A percentile compares a stretch with the other conserved stretches of the same genome.
Evolutionary conservation across 2,888 invertebrate genomes (phyloP).

Genomic region (Melanargia galathea): DNA sequence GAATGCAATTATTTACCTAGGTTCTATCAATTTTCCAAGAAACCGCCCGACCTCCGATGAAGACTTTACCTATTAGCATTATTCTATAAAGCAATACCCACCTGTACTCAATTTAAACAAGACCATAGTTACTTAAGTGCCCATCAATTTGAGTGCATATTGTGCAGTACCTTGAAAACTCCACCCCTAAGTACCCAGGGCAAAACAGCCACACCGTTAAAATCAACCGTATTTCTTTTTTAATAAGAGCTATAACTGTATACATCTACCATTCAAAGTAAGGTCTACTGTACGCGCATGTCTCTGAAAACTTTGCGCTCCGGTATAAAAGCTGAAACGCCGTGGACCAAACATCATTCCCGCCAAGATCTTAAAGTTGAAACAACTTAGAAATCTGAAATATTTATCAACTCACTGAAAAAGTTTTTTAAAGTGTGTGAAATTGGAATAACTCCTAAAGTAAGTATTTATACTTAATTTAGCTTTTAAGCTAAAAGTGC

Average conservation of each 20-base stretch:
- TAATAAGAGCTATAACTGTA: constrained; percentile 14
- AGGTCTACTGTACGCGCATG: constrained; percentile 54
- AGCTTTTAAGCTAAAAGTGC: neutral
- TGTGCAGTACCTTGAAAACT: constrained; percentile 47
- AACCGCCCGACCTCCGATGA: constrained; percentile 18
- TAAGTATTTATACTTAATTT: too few relatives aligned
- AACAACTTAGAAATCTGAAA: constrained; percentile 19
- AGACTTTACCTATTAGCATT: constrained; percentile 31
- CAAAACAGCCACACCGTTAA: neutral
- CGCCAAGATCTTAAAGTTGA: constrained; percentile 51
- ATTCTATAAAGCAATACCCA: constrained; percentile 30
- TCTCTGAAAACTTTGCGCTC: constrained; percentile 36
- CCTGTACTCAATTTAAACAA: constrained; percentile 41
- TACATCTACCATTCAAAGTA: neutral
- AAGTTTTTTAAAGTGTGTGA: constrained; percentile 38
- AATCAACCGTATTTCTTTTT: constrained; percentile 12
- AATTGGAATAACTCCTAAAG: constrained; percentile 34
- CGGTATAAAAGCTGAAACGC: constrained; percentile 61
- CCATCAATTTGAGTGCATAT: constrained; percentile 61
- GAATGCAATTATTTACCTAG: constrained; percentile 6
- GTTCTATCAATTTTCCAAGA: constrained; percentile 20
- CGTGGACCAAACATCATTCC: constrained; percentile 57
- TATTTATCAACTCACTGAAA: constrained; percentile 22
- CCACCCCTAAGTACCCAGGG: constrained; percentile 46
- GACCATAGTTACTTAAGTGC: constrained; percentile 47